Percentiles rank a stretch among this genome's conserved stretches.
Evolutionary conservation across 1,140 invertebrate genomes (phyloP).

Genomic region (Zaprionus kolodkinae): DNA sequence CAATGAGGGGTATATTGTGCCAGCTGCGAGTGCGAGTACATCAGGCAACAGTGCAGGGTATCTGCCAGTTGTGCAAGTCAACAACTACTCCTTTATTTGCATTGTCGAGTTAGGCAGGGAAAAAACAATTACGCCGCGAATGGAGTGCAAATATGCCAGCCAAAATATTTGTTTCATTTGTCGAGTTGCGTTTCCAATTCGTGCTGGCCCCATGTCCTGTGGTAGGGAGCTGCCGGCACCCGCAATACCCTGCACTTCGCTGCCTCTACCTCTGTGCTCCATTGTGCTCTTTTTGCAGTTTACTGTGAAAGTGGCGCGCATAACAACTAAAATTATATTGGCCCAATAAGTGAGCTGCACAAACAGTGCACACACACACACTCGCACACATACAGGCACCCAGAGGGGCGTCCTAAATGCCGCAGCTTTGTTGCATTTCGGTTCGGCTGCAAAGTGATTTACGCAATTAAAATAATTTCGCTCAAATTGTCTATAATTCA

Average conservation of each 20-base stretch:
- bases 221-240: neutral
- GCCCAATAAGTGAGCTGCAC: slow-evolving; percentile 69
- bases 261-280: slow-evolving; percentile 16
- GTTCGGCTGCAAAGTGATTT: slow-evolving; percentile 78
- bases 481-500: slow-evolving; percentile 81
- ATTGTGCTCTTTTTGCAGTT: slow-evolving; percentile 2
- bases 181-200: slow-evolving; percentile 51
- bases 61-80: neutral
- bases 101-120: slow-evolving; percentile 63
- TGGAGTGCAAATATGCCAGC: slow-evolving; percentile 75
- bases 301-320: slow-evolving; percentile 47
- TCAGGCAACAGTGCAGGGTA: slow-evolving; percentile 10
- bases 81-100: slow-evolving; percentile 49
- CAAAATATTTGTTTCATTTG: slow-evolving; percentile 70
- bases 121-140: slow-evolving; percentile 74
- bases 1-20: neutral
- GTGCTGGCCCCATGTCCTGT: slow-evolving; percentile 5
- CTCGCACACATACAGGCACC: slow-evolving; percentile 7
- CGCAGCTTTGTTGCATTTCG: slow-evolving; percentile 75
- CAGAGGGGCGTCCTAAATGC: slow-evolving; percentile 33
- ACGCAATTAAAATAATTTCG: slow-evolving; percentile 82
- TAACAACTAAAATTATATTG: slow-evolving; percentile 73
- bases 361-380: slow-evolving; percentile 8
- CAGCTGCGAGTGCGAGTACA: neutral
- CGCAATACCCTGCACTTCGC: neutral